These are phyloP conservation scores for Lepus timidus DNA, from an alignment of 2,113 vertebrate genomes.

Conservation along the genomic window DNA sequence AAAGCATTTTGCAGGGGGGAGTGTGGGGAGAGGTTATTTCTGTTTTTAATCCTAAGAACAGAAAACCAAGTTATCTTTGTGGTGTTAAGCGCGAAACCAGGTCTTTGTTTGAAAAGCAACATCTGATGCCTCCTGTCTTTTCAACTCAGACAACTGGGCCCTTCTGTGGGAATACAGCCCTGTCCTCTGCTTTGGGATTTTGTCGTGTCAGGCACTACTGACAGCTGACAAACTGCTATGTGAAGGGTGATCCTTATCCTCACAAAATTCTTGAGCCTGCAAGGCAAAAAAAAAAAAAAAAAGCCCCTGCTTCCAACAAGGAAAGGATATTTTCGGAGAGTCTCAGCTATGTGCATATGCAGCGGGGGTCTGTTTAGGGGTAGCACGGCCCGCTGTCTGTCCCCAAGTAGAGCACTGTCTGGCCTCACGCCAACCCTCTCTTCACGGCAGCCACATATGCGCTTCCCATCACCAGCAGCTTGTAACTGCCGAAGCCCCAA, in stretches of 20 bases:
- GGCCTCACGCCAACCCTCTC: neutral
- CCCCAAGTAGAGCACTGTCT: neutral
- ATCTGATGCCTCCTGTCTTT: constrained; percentile 82
- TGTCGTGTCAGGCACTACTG: constrained; percentile 76
- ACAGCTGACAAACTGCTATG: constrained; percentile 81
- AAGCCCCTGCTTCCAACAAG: neutral
- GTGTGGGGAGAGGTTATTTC: neutral
- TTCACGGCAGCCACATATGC: rapidly evolving
- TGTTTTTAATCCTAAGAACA: constrained; percentile 74
- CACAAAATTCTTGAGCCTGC: constrained; percentile 3
- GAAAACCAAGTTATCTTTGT: constrained; percentile 84
- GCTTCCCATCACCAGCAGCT: neutral
- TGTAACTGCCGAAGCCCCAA: neutral
- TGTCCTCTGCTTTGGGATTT: constrained; percentile 65
- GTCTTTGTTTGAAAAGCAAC: constrained; percentile 86
- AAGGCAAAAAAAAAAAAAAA: neutral
- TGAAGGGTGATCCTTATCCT: constrained; percentile 58
- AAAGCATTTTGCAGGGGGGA: constrained; percentile 68
- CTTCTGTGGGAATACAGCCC: neutral
- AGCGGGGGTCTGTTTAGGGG: neutral
- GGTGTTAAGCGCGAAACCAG: constrained; percentile 81
- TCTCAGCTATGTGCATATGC: neutral
- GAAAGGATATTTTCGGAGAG: neutral
- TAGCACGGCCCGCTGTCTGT: neutral
- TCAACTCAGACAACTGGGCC: constrained; percentile 73